These are phyloP conservation scores for Drosophila malerkotliana DNA, from an alignment of 1,140 invertebrate species.

Conservation along the genomic window DNA sequence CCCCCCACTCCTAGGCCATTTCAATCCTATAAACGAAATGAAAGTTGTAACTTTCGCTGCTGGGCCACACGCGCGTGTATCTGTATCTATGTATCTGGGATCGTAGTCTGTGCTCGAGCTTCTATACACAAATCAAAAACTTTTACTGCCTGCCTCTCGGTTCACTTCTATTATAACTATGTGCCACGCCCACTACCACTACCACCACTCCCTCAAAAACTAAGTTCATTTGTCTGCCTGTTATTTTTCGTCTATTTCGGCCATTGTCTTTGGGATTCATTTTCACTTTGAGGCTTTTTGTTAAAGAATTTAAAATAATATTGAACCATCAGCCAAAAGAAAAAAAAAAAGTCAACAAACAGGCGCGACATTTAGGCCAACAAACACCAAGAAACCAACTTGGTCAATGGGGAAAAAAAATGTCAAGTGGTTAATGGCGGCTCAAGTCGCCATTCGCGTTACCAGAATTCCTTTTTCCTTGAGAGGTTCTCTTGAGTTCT, in stretches of 20 bases:
- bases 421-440: slow-evolving; percentile 15
- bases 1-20: neutral
- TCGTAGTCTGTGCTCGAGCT: slow-evolving; percentile 6
- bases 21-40: slow-evolving; percentile 44
- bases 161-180: slow-evolving; percentile 31
- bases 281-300: slow-evolving; percentile 48
- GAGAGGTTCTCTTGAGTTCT: neutral
- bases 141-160: slow-evolving; percentile 56
- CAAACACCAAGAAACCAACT: slow-evolving; percentile 10
- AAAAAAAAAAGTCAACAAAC: slow-evolving; percentile 28
- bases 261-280: slow-evolving; percentile 49
- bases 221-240: slow-evolving; percentile 64
- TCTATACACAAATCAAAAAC: slow-evolving; percentile 76
- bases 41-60: slow-evolving; percentile 73
- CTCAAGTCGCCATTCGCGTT: neutral
- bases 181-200: slow-evolving; percentile 5
- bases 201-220: slow-evolving; percentile 15
- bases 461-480: too few relatives aligned
- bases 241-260: slow-evolving; percentile 44
- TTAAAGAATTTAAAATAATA: slow-evolving; percentile 69
- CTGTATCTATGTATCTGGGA: slow-evolving; percentile 25
- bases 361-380: slow-evolving; percentile 44
- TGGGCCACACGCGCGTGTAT: slow-evolving; percentile 38
- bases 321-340: slow-evolving; percentile 23
- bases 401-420: slow-evolving; percentile 18